Conservation (phyloP, 2,797 vertebrate species). For the Neoniphon sammara region DNA sequence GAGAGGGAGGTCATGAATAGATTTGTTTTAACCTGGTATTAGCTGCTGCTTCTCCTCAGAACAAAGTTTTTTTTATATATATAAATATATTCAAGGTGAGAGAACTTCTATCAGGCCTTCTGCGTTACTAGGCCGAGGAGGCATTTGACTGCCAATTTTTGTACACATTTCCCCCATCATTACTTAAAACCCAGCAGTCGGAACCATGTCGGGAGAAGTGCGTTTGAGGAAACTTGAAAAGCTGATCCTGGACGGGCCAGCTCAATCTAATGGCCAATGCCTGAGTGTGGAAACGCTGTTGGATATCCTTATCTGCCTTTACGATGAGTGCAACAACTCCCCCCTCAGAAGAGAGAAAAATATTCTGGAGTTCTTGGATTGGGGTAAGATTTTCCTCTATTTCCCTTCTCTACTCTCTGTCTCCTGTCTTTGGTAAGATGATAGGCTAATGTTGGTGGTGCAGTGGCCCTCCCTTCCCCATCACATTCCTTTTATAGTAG, state of each 20-base stretch:
- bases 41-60: slow-evolving; percentile 45
- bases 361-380: slow-evolving; percentile 94
- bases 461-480: slow-evolving; percentile 77
- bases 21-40: slow-evolving; percentile 49
- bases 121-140: slow-evolving; percentile 61
- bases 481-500: slow-evolving; percentile 83
- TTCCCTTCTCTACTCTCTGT: slow-evolving; percentile 38
- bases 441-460: slow-evolving; percentile 71
- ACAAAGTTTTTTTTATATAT: slow-evolving; percentile 51
- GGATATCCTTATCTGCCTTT: slow-evolving; percentile 97
- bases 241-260: slow-evolving; percentile 94
- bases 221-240: slow-evolving; percentile 98
- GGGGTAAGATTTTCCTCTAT: slow-evolving; percentile 87
- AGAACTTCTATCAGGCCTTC: slow-evolving; percentile 62
- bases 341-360: slow-evolving; percentile 97
- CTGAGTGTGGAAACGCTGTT: slow-evolving; percentile 96
- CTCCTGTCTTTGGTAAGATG: slow-evolving; percentile 64
- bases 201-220: slow-evolving; percentile 96
- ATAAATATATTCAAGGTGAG: slow-evolving; percentile 61
- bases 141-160: slow-evolving; percentile 19
- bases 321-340: slow-evolving; percentile 98
- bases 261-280: slow-evolving; percentile 89
- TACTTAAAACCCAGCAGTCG: slow-evolving; percentile 36
- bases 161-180: slow-evolving; percentile 39
- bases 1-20: slow-evolving; percentile 66